These are phyloP conservation scores for Asbolus verrucosus DNA, from an alignment of 1,140 invertebrate species.

Conservation along the genomic window DNA sequence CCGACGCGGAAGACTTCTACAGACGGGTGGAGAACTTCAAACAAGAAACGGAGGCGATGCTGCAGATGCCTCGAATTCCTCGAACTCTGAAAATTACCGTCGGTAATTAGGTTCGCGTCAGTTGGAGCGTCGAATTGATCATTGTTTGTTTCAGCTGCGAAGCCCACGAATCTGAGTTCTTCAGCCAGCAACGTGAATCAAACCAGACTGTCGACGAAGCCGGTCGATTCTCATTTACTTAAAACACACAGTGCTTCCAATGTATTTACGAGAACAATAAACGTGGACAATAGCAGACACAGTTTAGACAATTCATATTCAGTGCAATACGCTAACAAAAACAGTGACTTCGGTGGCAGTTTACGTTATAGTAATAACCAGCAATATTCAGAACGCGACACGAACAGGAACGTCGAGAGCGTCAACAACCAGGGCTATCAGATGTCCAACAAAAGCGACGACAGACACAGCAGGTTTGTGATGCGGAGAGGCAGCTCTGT, in stretches of 20 bases:
- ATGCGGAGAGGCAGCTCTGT: constrained; percentile 62
- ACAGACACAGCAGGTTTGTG: constrained; percentile 45
- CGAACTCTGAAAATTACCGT: constrained; percentile 58
- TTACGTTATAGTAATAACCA: too few species aligned
- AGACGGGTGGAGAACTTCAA: constrained; percentile 75
- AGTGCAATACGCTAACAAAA: constrained; percentile 57
- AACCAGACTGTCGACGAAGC: constrained; percentile 47
- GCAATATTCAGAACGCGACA: too few species aligned
- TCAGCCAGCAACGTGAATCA: constrained; percentile 54
- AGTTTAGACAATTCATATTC: constrained; percentile 53
- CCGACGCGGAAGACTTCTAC: constrained; percentile 58
- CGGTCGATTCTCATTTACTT: constrained; percentile 52
- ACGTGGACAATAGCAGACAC: constrained; percentile 55
- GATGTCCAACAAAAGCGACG: too few species aligned
- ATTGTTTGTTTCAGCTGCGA: constrained; percentile 47
- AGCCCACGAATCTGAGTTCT: constrained; percentile 47
- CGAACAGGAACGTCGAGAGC: constrained; percentile 30
- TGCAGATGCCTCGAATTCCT: constrained; percentile 68
- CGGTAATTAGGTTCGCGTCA: constrained; percentile 50
- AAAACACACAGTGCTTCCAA: constrained; percentile 63
- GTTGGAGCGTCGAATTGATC: constrained; percentile 44
- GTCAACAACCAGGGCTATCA: neutral
- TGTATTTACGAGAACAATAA: constrained; percentile 56
- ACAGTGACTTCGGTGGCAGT: constrained; percentile 43
- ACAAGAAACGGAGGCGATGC: constrained; percentile 77